Conservation (phyloP, 2,888 invertebrate species). For the Apamea epomidion region DNA sequence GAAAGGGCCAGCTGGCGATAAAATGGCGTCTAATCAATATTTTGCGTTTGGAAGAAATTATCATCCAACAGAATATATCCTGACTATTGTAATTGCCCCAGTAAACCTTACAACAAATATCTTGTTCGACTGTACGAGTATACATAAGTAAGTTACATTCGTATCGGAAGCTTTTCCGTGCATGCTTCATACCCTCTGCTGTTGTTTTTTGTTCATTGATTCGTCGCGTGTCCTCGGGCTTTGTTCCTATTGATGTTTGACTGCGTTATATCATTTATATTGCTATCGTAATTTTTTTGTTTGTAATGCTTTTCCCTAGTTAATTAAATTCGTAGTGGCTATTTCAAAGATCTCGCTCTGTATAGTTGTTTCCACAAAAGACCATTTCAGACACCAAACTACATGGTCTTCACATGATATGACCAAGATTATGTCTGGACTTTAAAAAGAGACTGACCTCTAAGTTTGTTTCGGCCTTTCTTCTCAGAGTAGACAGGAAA, state of each 20-base stretch:
- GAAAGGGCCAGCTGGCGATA: too few relatives aligned
- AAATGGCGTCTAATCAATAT: too few relatives aligned
- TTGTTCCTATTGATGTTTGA: neutral
- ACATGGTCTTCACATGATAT: too few relatives aligned
- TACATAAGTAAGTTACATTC: neutral
- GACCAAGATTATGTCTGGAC: too few relatives aligned
- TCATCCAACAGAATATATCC: neutral
- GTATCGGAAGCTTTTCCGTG: constrained; percentile 24
- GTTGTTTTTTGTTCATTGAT: constrained; percentile 26
- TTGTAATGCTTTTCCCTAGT: neutral
- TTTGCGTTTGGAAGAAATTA: too few relatives aligned
- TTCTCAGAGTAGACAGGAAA: too few relatives aligned
- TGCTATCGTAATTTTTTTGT: constrained; percentile 1
- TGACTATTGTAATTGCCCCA: neutral
- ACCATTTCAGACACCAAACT: too few relatives aligned
- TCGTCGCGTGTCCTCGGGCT: constrained; percentile 11
- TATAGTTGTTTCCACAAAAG: too few relatives aligned
- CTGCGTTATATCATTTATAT: constrained; percentile 8
- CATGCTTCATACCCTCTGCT: constrained; percentile 7
- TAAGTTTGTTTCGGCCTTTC: too few relatives aligned
- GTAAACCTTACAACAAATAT: neutral
- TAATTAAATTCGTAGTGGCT: constrained; percentile 3
- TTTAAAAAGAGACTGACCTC: too few relatives aligned
- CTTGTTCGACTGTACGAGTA: neutral
- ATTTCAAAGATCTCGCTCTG: neutral